These are phyloP conservation scores for Telmatherina bonti DNA, from an alignment of 2,797 vertebrate species.

Conservation along the genomic window DNA sequence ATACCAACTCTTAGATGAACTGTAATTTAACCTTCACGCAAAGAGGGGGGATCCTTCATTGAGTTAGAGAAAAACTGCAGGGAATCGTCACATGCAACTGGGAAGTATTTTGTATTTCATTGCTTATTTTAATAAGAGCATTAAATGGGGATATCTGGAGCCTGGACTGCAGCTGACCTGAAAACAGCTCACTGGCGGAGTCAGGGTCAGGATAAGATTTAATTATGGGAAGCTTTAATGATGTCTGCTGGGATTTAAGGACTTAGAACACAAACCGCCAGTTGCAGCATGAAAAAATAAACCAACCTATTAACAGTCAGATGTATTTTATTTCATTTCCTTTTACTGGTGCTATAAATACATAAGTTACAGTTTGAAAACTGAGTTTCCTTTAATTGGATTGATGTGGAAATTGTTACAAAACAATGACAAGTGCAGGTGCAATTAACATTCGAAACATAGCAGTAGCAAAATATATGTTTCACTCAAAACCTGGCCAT, in stretches of 20 bases:
- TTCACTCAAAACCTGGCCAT: background rate
- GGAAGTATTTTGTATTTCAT: conserved; percentile 10
- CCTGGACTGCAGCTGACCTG: conserved; percentile 19
- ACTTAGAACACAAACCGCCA: background rate
- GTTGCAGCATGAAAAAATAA: background rate
- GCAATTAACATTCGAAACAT: background rate
- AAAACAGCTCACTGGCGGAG: conserved; percentile 1
- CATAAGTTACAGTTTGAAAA: background rate
- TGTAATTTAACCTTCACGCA: conserved; percentile 35
- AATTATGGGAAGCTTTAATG: conserved; percentile 29
- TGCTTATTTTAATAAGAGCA: conserved; percentile 25
- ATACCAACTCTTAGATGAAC: conserved; percentile 18
- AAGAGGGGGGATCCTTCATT: background rate
- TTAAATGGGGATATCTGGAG: background rate
- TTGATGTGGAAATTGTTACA: background rate
- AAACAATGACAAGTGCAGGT: background rate
- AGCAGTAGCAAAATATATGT: background rate
- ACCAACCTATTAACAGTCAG: background rate
- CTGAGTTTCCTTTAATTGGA: background rate
- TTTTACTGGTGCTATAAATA: background rate
- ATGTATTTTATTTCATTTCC: background rate
- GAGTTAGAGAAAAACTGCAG: conserved; percentile 3
- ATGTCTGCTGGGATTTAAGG: conserved; percentile 17
- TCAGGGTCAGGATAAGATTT: conserved; percentile 14
- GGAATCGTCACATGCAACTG: background rate